Base-by-base conservation (phyloP, 1,140 invertebrate species). In the Pemphigus obesinymphae region DNA sequence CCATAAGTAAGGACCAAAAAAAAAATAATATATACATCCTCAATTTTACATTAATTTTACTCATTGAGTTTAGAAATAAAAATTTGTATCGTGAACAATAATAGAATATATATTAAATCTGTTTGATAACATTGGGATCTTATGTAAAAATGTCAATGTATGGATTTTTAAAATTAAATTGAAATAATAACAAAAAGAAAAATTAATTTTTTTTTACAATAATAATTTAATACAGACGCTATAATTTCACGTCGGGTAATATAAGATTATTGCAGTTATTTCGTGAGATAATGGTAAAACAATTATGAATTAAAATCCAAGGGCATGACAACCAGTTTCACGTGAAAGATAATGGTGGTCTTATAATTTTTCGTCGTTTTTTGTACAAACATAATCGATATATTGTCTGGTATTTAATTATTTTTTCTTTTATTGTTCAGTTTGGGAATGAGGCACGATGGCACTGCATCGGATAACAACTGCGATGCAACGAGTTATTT, bases 361-460 rank as follows among this genome's bases (percentile, higher is more conserved):
- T 15, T 5, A n/a, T 20, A 31, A 29, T 20, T 31, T 50, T 3
- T 17, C 29, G 50, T 10, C 26, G 7, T 37, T 7, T 31, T 37
- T n/a, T 31, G 3, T 50, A 73, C 7, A 50, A 31, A 45, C n/a
- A 43, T 45, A 34, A 50, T 31, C 17, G 6, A 58, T 80, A 13
- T 8, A 23, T 37, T 3, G 3, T 40, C 13, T 1, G 31, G 53
- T 40, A 1, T 23, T 17, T 40, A 73, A 53, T 75, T 37, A 10
- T 75, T 53, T 82, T 20, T 23, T 82, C 50, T 37, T 81, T 83
- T 45, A 82, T 83, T 84, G 26, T 85, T 86, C 80, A 90, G 90
- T 86, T 86, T 92, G 72, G 91, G 91, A 37, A 92, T 92, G 91
- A 86, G 91, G 63, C 91, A 92, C 84, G 91, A 92, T 85, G 91